A percentile compares a stretch with the other conserved stretches of the same genome.
Evolutionary conservation across 2,888 invertebrate genomes (phyloP).

Genomic region (Cosmia pyralina): DNA sequence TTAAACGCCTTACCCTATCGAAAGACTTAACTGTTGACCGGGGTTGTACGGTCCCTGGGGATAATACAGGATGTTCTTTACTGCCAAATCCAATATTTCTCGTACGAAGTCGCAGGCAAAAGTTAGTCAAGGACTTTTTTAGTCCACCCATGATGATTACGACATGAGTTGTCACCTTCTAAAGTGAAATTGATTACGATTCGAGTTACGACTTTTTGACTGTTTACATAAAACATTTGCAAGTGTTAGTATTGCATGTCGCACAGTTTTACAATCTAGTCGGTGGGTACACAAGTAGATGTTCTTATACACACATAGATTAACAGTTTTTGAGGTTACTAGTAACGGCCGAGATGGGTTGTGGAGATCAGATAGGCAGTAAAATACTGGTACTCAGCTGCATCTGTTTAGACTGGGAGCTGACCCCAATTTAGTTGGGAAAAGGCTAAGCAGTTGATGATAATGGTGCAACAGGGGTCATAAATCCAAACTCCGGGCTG

Average conservation of each 20-base stretch:
- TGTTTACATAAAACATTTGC: constrained; percentile 16
- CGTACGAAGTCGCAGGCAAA: not conserved
- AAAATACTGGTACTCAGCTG: no score
- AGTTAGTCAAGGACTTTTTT: not conserved
- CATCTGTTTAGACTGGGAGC: no score
- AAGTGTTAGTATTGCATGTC: not conserved
- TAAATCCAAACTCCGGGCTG: no score
- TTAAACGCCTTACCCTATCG: no score
- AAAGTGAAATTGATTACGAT: constrained; percentile 35
- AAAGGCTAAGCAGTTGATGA: no score
- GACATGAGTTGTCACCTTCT: constrained; percentile 8
- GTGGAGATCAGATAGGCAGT: not conserved
- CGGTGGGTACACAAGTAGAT: no score
- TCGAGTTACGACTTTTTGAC: not conserved
- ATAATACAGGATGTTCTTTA: no score
- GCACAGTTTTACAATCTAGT: not conserved
- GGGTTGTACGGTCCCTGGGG: no score
- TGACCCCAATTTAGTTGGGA: no score
- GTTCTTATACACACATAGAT: constrained; percentile 6
- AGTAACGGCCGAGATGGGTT: not conserved
- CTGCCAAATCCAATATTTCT: not conserved
- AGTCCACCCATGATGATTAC: not conserved
- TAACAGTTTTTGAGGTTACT: constrained; percentile 9
- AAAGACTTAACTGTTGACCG: no score
- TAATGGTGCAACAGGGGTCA: no score